These are phyloP conservation scores for Xenopus borealis DNA, from an alignment of 2,113 vertebrate species.

Conservation along the genomic window DNA sequence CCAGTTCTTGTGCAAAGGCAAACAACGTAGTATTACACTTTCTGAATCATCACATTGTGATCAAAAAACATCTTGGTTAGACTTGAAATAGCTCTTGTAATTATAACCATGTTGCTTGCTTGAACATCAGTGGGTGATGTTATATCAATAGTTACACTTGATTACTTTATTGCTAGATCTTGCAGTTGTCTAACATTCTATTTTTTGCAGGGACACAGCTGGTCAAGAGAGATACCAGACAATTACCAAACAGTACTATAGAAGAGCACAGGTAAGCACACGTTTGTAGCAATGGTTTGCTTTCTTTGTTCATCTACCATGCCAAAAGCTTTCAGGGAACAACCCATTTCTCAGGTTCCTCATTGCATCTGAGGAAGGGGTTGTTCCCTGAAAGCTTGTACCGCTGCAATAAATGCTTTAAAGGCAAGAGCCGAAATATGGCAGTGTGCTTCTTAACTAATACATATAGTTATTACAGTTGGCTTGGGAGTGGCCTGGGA, in stretches of 20 bases:
- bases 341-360: too few relatives aligned
- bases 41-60: constrained; percentile 21
- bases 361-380: too few relatives aligned
- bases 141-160: background rate
- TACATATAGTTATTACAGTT: too few relatives aligned
- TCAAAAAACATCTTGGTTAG: background rate
- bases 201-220: constrained; percentile 84
- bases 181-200: constrained; percentile 44
- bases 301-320: too few relatives aligned
- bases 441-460: too few relatives aligned
- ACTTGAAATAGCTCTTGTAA: constrained; percentile 6
- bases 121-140: background rate
- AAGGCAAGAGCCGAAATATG: too few relatives aligned
- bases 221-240: constrained; percentile 98
- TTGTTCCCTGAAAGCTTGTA: too few relatives aligned
- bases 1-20: background rate
- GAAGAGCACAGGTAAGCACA: constrained; percentile 84
- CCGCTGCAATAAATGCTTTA: too few relatives aligned
- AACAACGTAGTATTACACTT: constrained; percentile 10
- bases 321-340: too few relatives aligned
- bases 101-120: constrained; percentile 10
- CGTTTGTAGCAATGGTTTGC: background rate
- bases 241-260: constrained; percentile 98
- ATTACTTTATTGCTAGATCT: constrained; percentile 9
- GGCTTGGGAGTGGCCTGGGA: too few relatives aligned